Evolutionary conservation across 2,113 vertebrate species (phyloP).

Genomic region (Takifugu bimaculatus): DNA sequence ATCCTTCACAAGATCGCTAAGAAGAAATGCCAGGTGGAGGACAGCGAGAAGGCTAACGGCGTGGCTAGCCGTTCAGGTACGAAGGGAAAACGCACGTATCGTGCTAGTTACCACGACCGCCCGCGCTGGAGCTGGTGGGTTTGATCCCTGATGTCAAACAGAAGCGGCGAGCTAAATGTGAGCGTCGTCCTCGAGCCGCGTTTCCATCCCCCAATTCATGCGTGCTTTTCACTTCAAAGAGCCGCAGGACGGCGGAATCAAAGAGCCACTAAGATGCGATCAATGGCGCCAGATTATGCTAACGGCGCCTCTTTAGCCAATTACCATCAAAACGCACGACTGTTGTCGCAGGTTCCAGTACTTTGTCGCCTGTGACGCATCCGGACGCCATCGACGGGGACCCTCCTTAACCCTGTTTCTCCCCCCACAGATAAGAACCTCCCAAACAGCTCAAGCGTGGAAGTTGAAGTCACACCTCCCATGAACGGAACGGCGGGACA

Average conservation of each 20-base stretch:
- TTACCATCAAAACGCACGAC: conserved; percentile 64
- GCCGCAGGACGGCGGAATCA: conserved; percentile 51
- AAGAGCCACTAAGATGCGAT: conserved; percentile 51
- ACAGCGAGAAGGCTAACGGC: conserved; percentile 88
- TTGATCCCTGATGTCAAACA: conserved; percentile 37
- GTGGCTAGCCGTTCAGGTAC: conserved; percentile 84
- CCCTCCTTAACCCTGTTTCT: too few species aligned
- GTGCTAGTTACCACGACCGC: neutral
- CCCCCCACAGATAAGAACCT: conserved; percentile 82
- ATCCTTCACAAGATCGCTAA: conserved; percentile 99
- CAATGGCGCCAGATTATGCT: conserved; percentile 69
- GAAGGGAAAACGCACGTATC: conserved; percentile 19
- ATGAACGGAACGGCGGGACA: conserved; percentile 86
- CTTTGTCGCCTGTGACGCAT: neutral
- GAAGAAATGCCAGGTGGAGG: conserved; percentile 96
- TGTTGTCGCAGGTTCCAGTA: conserved; percentile 9
- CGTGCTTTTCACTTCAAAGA: conserved; percentile 64
- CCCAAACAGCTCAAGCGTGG: conserved; percentile 87
- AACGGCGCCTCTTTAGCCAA: conserved; percentile 69
- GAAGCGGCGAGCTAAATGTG: conserved; percentile 46
- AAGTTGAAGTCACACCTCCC: conserved; percentile 90
- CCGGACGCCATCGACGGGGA: too few species aligned
- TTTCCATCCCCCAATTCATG: conserved; percentile 51
- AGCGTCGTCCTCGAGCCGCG: conserved; percentile 54
- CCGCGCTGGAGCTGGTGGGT: too few species aligned